A percentile compares a stretch with the other conserved stretches of the same genome.
phyloP scores from a whole-genome alignment of 2,888 invertebrate species.

The Drosophila peninsularis region DNA sequence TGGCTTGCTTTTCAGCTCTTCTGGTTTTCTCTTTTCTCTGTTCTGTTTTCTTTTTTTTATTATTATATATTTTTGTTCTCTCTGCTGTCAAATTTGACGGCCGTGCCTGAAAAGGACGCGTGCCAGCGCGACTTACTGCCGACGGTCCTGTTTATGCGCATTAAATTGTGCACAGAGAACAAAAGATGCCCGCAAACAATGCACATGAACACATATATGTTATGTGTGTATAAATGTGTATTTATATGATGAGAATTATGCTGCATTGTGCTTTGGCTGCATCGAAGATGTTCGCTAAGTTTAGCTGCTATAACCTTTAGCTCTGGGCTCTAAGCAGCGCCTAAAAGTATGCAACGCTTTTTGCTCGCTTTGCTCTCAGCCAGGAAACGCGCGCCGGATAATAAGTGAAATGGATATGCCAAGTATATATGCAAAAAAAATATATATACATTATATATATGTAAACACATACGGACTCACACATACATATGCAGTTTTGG shows the following conservation, averaged over 20 bases:
- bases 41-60: not conserved
- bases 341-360: conserved; percentile 40
- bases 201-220: not conserved
- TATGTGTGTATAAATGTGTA: not conserved
- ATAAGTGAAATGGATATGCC: conserved; percentile 74
- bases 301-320: conserved; percentile 43
- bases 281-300: conserved; percentile 12
- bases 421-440: not conserved
- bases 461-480: not conserved
- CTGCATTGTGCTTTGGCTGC: conserved; percentile 45
- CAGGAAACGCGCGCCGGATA: conserved; percentile 75
- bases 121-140: conserved; percentile 51
- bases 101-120: conserved; percentile 76
- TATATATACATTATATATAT: not conserved
- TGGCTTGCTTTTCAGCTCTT: conserved; percentile 35
- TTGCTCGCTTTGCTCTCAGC: conserved; percentile 9
- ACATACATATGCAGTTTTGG: conserved; percentile 55
- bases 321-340: conserved; percentile 17
- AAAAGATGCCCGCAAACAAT: conserved; percentile 34
- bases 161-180: conserved; percentile 61
- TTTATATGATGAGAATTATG: conserved; percentile 53
- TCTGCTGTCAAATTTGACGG: conserved; percentile 82
- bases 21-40: not conserved
- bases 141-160: conserved; percentile 58
- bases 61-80: conserved; percentile 18